Conservation (phyloP, 2,797 vertebrate genomes). For the Pangasius larnaudii region DNA sequence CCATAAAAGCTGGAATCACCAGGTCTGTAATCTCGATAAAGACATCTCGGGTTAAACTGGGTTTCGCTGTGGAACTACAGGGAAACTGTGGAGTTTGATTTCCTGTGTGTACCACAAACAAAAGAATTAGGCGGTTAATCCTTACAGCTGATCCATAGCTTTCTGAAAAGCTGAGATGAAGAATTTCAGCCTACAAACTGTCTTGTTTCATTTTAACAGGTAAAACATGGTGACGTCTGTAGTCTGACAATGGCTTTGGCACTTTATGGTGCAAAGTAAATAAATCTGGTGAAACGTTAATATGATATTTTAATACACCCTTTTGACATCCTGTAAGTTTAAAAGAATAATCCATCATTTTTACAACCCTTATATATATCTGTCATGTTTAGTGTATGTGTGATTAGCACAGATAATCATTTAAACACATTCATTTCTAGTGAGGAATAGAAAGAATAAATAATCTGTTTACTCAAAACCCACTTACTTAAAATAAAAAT, state of each 20-base stretch:
- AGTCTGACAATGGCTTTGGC: not conserved
- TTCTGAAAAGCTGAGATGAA: not conserved
- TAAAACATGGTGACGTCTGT: not conserved
- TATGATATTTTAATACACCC: too few species aligned
- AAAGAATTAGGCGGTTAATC: not conserved
- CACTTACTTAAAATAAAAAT: not conserved
- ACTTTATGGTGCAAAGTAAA: not conserved
- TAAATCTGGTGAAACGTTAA: not conserved
- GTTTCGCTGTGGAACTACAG: not conserved
- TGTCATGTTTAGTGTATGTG: not conserved
- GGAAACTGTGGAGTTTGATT: not conserved
- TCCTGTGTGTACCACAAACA: not conserved
- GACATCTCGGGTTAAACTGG: not conserved
- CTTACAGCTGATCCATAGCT: not conserved
- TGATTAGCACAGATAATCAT: not conserved
- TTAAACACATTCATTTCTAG: not conserved
- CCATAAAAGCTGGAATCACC: conserved; percentile 75
- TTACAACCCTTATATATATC: not conserved
- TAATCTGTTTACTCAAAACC: not conserved
- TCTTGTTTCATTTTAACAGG: not conserved
- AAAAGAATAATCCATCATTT: not conserved
- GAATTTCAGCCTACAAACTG: not conserved
- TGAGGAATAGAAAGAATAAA: not conserved
- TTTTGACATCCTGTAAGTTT: too few species aligned
- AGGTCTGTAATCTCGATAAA: conserved; percentile 72